Evolutionary conservation across 23 tunicate genomes (phyloP), one percentile per base, ranked within the genome.

Genomic region (Phallusia fumigata): DNA sequence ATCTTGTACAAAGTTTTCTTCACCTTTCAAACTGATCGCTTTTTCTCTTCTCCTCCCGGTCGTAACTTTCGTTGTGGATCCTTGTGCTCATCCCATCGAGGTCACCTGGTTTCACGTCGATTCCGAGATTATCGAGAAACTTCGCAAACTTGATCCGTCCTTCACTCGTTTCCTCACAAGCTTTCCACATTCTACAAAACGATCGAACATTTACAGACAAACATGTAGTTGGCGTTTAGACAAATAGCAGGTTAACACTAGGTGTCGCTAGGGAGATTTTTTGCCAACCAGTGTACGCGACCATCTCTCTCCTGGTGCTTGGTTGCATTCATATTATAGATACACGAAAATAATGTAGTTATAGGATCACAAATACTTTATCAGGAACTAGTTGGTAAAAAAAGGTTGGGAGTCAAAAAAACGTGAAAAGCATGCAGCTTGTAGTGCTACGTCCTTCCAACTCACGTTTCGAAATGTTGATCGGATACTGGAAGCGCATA

Each of bases 91-190:
- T 64, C 47, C 98, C 98, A 45, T 86, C 84, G 33, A 94, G 44
- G 53, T 94, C 98, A 31, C 98, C 98, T 5, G 98, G 98, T 26
- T 78, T 75, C 31, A 84, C 98, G n/a, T 94, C 98, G 58, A 94
- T 87, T 0, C 90, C 90, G 35, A 94, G 82, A 65, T 86, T 86
- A 52, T 86, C 73, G 36, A 94, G 83, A 53, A 94, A 94, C 34
- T 84, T 82, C 0, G 85, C 64, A 11, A 94, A 85, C 64, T 30
- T 40, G 52, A 94, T 88, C 64, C 90, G 88, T 24, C 84, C 86
- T 49, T 53, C 50, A 0, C 69, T 53, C 6, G 65, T 58, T 40
- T 86, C 90, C 73, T 75, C 80, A 75, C 98, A 94, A 5, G 78
- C 82, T 18, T 50, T 30, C 98, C 98, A 94, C 31, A 94, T 24